Evolutionary conservation across 2,888 invertebrate genomes (phyloP), one percentile per base, ranked within the genome.

Genomic region (Ectemnius cavifrons): DNA sequence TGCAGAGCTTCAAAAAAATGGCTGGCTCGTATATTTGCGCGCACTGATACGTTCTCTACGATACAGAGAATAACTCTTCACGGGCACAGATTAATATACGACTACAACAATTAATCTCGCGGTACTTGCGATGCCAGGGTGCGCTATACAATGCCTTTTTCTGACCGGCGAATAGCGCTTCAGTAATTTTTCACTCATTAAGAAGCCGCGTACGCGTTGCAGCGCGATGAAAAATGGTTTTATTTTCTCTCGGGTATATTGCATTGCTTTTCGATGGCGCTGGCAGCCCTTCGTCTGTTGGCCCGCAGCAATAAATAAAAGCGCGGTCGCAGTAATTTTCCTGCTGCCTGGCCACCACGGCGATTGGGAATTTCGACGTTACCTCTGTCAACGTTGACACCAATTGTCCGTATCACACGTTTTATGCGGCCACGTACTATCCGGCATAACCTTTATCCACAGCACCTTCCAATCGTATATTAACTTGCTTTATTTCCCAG

Each of bases 221-320:
- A 20, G 59, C 18, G 20, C 64, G 57, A 79, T 82, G 82, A 82
- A 81, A 69, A 73, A 83, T 77, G 79, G 63, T 60, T 81, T 69
- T 71, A 78, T 79, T 75, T 60, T 58, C 70, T 47, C 28, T 63
- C 60, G 46, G 16, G 60, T 18, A 58, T 77, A 71, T 74, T 61
- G 75, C 57, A 47, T 75, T 67, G 66, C 56, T 68, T 63, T 73
- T 56, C 71, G 74, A 66, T 75, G 16, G 4, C 5, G 16, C 52
- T 6, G n/a, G 57, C 57, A 69, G 80, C 83, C 85, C 84, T 85
- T 84, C 82, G 82, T 84, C 77, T 80, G 72, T 57, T 75, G 71
- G 37, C 76, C 61, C 37, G 64, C 28, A 56, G 75, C 85, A 78
- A 87, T 87, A 86, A 87, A 87, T 87, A 84, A 87, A 84, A 79